Evolutionary conservation across 2,888 invertebrate species (phyloP), one percentile per base, ranked within the genome.

Genomic region (Agonopterix heracliana): DNA sequence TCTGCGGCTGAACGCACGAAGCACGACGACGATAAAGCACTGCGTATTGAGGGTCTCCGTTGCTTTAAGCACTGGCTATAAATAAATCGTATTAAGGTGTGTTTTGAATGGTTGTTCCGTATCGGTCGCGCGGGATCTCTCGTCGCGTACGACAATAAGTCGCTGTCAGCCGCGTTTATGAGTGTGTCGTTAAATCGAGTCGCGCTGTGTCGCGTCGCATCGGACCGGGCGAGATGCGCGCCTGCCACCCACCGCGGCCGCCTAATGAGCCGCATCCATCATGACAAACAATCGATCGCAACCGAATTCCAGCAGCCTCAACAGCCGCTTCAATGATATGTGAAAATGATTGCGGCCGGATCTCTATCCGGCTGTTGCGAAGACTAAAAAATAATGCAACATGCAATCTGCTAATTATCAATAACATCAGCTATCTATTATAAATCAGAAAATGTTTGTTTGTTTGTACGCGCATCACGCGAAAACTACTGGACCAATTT

Each of bases 71-170:
- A 68, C 71, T 72, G 60, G 73, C 63, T 76, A 81, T 86, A 84
- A 85, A 87, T 86, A 84, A 83, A 77, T 78, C 70, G 78, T 78
- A 81, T 81, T 79, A 78, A 76, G 72, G 74, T 71, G 71, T 71
- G 73, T 78, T 76, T 76, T 74, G 73, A 77, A 74, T 73, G 68
- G 73, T 66, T 55, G 68, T 67, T 69, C 68, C 66, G 68, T 82
- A 81, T 82, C 81, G 68, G 63, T 56, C 64, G 65, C 58, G 66
- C 68, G 68, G 70, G 77, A 83, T 85, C 79, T 70, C 71, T 68
- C 70, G 68, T 63, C 71, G 71, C 53, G 63, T 64, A 64, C 66
- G 74, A 81, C 79, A 81, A 83, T 81, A 77, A 74, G 74, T 73
- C 71, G 68, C 68, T 75, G 76, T 79, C 75, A 72, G 64, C 59